Evolutionary conservation across 2,888 invertebrate species (phyloP), one percentile per base, ranked within the genome.

Genomic region (Fragum fragum): DNA sequence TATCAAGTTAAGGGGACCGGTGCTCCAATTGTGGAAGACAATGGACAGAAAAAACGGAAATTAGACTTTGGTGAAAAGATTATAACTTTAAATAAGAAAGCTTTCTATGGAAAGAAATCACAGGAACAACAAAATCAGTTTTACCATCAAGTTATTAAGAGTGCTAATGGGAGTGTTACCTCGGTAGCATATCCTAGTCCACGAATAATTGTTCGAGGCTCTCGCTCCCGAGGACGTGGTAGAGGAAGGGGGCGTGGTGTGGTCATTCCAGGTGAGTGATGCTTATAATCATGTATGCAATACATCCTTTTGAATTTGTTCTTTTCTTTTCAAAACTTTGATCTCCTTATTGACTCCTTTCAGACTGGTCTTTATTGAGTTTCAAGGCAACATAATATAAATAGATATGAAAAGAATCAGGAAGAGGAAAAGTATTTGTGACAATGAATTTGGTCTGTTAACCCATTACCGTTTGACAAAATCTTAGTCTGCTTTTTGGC

Each of bases 181-280:
- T n/a, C n/a, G n/a, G 66, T 28, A n/a, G 11, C 55, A 39, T 21
- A 18, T 47, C 26, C 32, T 21, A 71, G 47, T 61, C 63, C 79
- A 26, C 53, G 77, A 28, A 73, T 75, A 14, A 70, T 78, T 26
- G 53, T 74, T 11, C 42, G 57, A n/a, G 55, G 63, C 18, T 36
- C 29, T 11, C 73, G 86, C 66, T 61, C 69, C 21, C 74, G 87
- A 16, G 86, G 79, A 1, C 71, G 86, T 28, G 86, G 86, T 1
- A 69, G 85, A 14, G 83, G 84, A 1, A 83, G 83, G 68, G 85
- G 83, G 18, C 63, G 85, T 47, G 81, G 81, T 21, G 55, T 81
- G 28, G 63, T 75, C 52, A 76, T 83, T 32, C 77, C 81, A 42
- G 81, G 81, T 81, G n/a, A 47, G 80, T 63, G 14, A 39, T 39